Percentiles rank a stretch among this genome's conserved stretches.
Evolutionary conservation across 1,140 invertebrate species (phyloP).

Genomic region (Palaemon carinicauda): DNA sequence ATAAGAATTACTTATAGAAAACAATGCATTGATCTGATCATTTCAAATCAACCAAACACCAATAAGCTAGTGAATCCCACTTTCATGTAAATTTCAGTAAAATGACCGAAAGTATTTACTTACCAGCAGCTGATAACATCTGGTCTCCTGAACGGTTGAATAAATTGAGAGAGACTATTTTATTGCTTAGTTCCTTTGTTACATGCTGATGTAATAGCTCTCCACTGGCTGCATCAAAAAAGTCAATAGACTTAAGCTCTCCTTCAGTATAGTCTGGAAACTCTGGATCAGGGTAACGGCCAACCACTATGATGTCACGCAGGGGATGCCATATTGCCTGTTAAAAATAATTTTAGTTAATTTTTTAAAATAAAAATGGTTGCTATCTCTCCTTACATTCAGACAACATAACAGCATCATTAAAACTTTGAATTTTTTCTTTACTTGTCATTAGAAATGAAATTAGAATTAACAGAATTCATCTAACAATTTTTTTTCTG

Average conservation of each 20-base stretch:
- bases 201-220: slow-evolving; percentile 60
- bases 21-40: too few relatives aligned
- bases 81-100: neutral
- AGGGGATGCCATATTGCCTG: slow-evolving; percentile 66
- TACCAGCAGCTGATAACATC: slow-evolving; percentile 63
- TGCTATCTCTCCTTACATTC: too few relatives aligned
- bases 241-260: slow-evolving; percentile 63
- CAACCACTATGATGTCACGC: slow-evolving; percentile 64
- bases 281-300: slow-evolving; percentile 63
- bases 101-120: slow-evolving; percentile 21
- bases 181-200: slow-evolving; percentile 57
- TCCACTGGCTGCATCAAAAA: slow-evolving; percentile 63
- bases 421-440: too few relatives aligned
- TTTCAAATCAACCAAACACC: too few relatives aligned
- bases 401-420: too few relatives aligned
- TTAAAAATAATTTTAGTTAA: neutral
- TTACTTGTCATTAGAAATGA: too few relatives aligned
- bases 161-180: slow-evolving; percentile 63
- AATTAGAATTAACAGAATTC: too few relatives aligned
- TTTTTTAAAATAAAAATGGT: too few relatives aligned
- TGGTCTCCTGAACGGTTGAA: slow-evolving; percentile 62
- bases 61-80: neutral
- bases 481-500: too few relatives aligned
- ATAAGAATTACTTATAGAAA: too few relatives aligned
- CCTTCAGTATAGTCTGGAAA: slow-evolving; percentile 54